Base-by-base conservation (phyloP, 2,113 vertebrate genomes). In the Sterna hirundo region DNA sequence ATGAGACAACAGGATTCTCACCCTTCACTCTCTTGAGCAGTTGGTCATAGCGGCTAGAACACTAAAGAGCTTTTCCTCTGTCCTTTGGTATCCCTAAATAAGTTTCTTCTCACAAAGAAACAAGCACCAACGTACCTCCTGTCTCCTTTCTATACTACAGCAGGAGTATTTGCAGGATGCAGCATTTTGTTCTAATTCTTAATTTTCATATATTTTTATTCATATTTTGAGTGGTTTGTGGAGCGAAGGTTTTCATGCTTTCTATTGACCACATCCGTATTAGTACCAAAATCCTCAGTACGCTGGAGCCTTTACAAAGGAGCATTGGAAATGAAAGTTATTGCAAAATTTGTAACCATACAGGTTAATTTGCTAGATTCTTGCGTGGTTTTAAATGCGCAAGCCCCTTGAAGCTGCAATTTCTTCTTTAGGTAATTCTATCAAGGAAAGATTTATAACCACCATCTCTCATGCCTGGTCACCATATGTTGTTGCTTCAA, bases 401-500 rank as follows among this genome's bases (percentile, higher is more conserved):
- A 93, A 95, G 71, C 26, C 58, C 81, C 88, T 96, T 51, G 87
- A 92, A 97, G 89, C 86, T 93, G 77, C 69, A 91, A 61, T 96
- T 94, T 93, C 91, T 83, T 91, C 69, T 94, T 94, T 93, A 93
- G 93, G 92, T 96, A 95, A 90, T 95, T 97, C 86, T 84, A 60
- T 89, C 71, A 88, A 90, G 86, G 69, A 60, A 74, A 81, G 94
- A 94, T 93, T 96, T 97, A 95, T 88, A 97, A 64, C 66, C 86
- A 82, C 61, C 93, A 88, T 92, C 92, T 93, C 90, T 80, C 51
- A 38, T 64, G 95, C 92, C 95, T 97, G 96, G 86, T 65, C 83
- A 83, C 96, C 97, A 97, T 92, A 96, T 97, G 96, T 89, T 93
- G 83, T 95, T 95, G 57, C 94, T 96, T 97, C 94, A 97, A 96